phyloP scores from a whole-genome alignment of 2,888 invertebrate genomes.

The Sepioteuthis lessoniana region DNA sequence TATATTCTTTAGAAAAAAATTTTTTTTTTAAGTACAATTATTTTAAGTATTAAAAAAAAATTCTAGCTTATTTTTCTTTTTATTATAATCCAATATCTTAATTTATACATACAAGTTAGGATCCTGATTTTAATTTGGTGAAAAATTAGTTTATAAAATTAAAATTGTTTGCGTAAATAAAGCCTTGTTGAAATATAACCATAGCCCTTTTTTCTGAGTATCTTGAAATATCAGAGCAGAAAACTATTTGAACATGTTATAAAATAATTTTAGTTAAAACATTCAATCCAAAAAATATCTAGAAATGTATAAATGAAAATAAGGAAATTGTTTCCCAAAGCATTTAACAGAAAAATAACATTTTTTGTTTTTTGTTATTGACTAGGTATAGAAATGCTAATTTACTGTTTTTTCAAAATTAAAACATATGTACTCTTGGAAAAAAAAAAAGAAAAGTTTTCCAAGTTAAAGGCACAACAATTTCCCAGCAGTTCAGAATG shows the following conservation, averaged over 20 bases:
- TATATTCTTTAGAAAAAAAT: too few species aligned
- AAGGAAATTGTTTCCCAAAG: neutral
- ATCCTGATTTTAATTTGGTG: neutral
- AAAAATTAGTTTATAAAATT: neutral
- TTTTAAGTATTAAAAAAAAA: too few species aligned
- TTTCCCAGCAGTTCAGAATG: constrained; percentile 4
- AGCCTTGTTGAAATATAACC: neutral
- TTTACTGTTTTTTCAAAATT: neutral
- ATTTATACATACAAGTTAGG: too few species aligned
- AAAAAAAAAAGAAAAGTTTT: neutral
- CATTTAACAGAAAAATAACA: neutral
- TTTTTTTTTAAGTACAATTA: too few species aligned
- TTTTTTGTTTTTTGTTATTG: neutral
- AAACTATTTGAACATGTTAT: neutral
- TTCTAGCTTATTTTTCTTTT: too few species aligned
- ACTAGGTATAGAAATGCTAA: neutral
- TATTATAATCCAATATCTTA: too few species aligned
- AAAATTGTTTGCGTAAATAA: neutral
- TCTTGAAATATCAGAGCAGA: neutral
- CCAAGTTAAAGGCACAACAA: neutral
- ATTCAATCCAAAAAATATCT: neutral
- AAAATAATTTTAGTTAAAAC: neutral
- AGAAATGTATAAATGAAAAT: neutral
- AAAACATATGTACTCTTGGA: neutral
- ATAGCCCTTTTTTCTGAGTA: neutral